Percentiles rank a stretch among this genome's conserved stretches.
Evolutionary conservation across 2,888 invertebrate genomes (phyloP).

Genomic region (Ischnus inquisitorius): DNA sequence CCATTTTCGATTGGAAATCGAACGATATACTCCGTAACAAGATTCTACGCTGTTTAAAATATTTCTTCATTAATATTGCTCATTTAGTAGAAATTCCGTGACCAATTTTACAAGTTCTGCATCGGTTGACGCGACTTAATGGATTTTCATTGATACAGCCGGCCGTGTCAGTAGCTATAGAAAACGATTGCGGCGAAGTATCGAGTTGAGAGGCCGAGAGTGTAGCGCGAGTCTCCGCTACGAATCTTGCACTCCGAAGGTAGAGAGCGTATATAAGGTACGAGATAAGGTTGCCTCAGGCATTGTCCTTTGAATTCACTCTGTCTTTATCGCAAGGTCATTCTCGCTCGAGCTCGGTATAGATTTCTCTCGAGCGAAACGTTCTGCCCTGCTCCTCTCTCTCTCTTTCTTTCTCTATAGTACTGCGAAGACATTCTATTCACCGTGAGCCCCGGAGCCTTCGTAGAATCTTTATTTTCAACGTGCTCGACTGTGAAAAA

Average conservation of each 20-base stretch:
- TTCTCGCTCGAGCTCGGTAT: background rate
- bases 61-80: background rate
- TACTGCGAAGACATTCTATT: conserved; percentile 42
- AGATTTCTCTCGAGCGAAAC: conserved; percentile 16
- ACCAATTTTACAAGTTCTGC: background rate
- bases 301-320: conserved; percentile 65
- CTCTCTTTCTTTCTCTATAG: conserved; percentile 19
- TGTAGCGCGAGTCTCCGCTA: background rate
- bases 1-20: background rate
- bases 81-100: background rate
- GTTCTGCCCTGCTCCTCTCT: background rate
- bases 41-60: background rate
- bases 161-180: background rate
- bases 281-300: conserved; percentile 62
- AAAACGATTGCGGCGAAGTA: background rate
- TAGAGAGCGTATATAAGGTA: conserved; percentile 20
- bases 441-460: conserved; percentile 1
- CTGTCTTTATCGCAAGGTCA: conserved; percentile 48
- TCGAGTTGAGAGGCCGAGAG: background rate
- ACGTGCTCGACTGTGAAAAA: conserved; percentile 5
- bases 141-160: background rate
- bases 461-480: conserved; percentile 27
- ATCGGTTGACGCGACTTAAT: background rate
- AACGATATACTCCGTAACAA: background rate
- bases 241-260: conserved; percentile 24